Conservation (phyloP, 2,888 invertebrate genomes). For the Troides helena region DNA sequence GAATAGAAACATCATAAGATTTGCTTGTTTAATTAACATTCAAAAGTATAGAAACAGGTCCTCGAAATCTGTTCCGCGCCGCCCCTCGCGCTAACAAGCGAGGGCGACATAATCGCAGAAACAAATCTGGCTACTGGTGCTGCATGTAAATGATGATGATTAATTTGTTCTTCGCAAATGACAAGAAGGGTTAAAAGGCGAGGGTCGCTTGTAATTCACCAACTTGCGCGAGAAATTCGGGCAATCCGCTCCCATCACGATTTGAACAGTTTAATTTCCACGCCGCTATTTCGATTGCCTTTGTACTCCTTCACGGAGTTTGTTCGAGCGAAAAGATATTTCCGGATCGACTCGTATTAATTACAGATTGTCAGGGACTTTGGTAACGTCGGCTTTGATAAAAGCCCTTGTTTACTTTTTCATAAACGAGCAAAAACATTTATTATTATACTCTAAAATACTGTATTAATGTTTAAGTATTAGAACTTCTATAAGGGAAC, state of each 20-base stretch:
- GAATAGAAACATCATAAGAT: conserved; percentile 13
- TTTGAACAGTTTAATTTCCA: conserved; percentile 69
- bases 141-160: conserved; percentile 81
- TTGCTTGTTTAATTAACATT: conserved; percentile 53
- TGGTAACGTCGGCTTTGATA: not conserved
- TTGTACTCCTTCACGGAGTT: conserved; percentile 62
- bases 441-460: not conserved
- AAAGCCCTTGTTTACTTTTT: not conserved
- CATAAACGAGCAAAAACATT: not conserved
- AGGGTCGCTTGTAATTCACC: conserved; percentile 60
- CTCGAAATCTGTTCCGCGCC: conserved; percentile 64
- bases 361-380: conserved; percentile 49
- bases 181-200: conserved; percentile 78
- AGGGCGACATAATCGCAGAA: conserved; percentile 79
- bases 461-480: not conserved
- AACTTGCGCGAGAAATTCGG: conserved; percentile 67
- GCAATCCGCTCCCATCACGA: conserved; percentile 55
- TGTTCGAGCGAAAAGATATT: conserved; percentile 76
- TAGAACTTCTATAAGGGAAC: not conserved
- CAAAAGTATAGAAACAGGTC: conserved; percentile 64
- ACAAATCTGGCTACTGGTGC: conserved; percentile 78
- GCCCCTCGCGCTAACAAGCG: conserved; percentile 64
- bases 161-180: conserved; percentile 79
- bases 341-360: conserved; percentile 74
- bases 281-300: conserved; percentile 73